These are phyloP conservation scores for Apodemia mormo DNA, from an alignment of 2,888 invertebrate species.

Conservation along the genomic window DNA sequence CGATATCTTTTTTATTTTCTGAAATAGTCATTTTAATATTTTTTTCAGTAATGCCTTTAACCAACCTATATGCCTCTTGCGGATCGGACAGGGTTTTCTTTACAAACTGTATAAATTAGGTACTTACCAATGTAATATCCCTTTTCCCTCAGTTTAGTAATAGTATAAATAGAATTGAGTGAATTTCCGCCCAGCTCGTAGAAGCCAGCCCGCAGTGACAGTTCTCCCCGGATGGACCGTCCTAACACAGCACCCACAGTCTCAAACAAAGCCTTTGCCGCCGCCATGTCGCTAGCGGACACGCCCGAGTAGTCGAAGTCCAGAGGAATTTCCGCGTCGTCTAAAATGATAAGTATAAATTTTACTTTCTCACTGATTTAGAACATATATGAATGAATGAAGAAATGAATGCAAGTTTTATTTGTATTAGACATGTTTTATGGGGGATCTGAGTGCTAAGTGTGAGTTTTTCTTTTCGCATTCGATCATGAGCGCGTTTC, in stretches of 20 bases:
- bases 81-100: too few relatives aligned
- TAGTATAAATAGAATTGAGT: constrained; percentile 91
- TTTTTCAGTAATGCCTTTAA: too few relatives aligned
- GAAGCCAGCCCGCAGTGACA: constrained; percentile 87
- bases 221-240: constrained; percentile 80
- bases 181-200: constrained; percentile 94
- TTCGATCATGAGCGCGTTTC: too few relatives aligned
- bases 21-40: too few relatives aligned
- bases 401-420: too few relatives aligned
- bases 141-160: constrained; percentile 87
- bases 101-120: neutral
- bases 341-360: constrained; percentile 41
- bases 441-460: too few relatives aligned
- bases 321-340: constrained; percentile 78
- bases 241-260: constrained; percentile 88
- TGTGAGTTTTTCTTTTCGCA: too few relatives aligned
- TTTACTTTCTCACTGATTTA: too few relatives aligned
- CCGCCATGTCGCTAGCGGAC: constrained; percentile 77
- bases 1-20: too few relatives aligned
- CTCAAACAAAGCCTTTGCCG: constrained; percentile 87
- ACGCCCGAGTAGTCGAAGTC: constrained; percentile 86
- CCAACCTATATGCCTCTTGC: too few relatives aligned
- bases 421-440: too few relatives aligned
- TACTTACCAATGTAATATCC: constrained; percentile 87
- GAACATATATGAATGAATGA: too few relatives aligned